Base-by-base conservation (phyloP, 30 jellyfish, hydroid and myxozoan genomes). In the Chrysaora quinquecirrha region DNA sequence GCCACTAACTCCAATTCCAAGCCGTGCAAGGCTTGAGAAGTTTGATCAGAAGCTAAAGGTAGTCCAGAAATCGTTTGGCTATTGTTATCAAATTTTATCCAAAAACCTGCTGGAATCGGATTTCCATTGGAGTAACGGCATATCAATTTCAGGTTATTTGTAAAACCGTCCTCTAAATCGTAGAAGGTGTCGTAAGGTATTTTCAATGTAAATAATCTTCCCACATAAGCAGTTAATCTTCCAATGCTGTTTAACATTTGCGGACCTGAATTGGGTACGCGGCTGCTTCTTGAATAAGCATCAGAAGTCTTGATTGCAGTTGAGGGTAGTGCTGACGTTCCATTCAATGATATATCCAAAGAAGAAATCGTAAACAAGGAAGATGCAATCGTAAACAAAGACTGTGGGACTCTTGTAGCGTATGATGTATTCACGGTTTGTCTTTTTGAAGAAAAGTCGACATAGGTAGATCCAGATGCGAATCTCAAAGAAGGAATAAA, bases 171-270 rank as follows among this genome's bases (percentile, higher is more conserved):
- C 60, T 84, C 95, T 29, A 24, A 3, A 31, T 84, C 95, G 67
- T 72, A 84, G 32, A 84, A 84, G n/a, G 95, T 84, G 48, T 84
- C 87, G 34, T 49, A 61, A 28, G 95, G 95, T 21, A 84, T 72
- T 34, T 62, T 47, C 47, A 25, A 84, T 0, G 62, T 38, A 19
- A 84, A 61, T 23, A 72, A 31, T 63, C 83, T 61, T 18, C 95
- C 95, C 7, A 84, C 87, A 22, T 43, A 29, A 2, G 95, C 88
- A 28, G 65, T 30, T 9, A 84, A 22, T 32, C 68, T 47, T 3
- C 95, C 87, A 30, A 84, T 73, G 43, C 95, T 74, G 43, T 84
- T 84, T 43, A 84, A 72, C 21, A 84, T 33, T 6, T 7, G 21
- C 16, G 95, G 95, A 29, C n/a, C 64, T 25, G 95, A 35, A 48